These are phyloP conservation scores for Coranthus polyacanthus DNA, from an alignment of 2,797 vertebrate species.

Conservation along the genomic window DNA sequence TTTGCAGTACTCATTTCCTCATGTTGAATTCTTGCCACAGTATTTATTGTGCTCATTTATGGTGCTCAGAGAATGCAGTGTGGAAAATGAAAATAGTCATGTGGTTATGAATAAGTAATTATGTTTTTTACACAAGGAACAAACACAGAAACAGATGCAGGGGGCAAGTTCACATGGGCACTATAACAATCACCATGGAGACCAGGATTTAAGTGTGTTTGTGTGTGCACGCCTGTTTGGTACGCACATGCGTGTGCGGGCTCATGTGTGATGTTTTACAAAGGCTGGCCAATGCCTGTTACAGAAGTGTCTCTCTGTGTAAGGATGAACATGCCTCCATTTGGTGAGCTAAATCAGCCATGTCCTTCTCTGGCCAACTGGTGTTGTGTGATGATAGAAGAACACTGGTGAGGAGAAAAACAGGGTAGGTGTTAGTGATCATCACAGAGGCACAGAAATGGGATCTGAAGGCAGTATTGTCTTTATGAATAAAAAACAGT, in stretches of 20 bases:
- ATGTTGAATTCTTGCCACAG: slow-evolving; percentile 39
- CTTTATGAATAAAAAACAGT: slow-evolving; percentile 35
- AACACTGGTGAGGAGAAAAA: slow-evolving; percentile 50
- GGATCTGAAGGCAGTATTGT: slow-evolving; percentile 44
- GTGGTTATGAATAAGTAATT: slow-evolving; percentile 77
- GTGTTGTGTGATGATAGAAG: slow-evolving; percentile 62
- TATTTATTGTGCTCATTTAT: slow-evolving; percentile 65
- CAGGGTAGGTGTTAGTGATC: slow-evolving; percentile 63
- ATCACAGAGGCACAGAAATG: slow-evolving; percentile 42
- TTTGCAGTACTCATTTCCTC: slow-evolving; percentile 30
- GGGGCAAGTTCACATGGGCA: slow-evolving; percentile 82
- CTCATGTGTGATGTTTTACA: slow-evolving; percentile 65
- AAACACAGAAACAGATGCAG: slow-evolving; percentile 84
- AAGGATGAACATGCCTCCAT: slow-evolving; percentile 70
- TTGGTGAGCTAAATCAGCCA: slow-evolving; percentile 68
- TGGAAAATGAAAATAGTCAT: slow-evolving; percentile 60
- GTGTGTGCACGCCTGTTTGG: slow-evolving; percentile 27
- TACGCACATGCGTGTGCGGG: slow-evolving; percentile 33
- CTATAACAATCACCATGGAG: slow-evolving; percentile 87
- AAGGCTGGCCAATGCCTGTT: slow-evolving; percentile 62
- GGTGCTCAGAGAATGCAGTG: slow-evolving; percentile 32
- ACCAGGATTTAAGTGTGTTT: slow-evolving; percentile 71
- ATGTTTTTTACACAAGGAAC: slow-evolving; percentile 58
- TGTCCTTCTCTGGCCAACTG: slow-evolving; percentile 77
- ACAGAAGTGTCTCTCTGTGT: slow-evolving; percentile 59